Base-by-base conservation (phyloP, 2,797 vertebrate species). In the Calcarius lapponicus region DNA sequence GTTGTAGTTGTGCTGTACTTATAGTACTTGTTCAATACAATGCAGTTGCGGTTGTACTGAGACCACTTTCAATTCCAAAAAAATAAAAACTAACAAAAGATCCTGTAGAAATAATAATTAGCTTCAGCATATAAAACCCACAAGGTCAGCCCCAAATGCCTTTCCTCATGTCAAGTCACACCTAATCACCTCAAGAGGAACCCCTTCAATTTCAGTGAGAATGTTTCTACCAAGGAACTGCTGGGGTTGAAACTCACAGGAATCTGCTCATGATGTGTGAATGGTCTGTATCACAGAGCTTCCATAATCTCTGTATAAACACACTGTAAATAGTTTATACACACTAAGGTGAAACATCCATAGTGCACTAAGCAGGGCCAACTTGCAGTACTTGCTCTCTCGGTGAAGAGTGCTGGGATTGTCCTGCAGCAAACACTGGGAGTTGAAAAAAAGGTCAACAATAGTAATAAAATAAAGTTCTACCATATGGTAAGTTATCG, bases 401-500 rank as follows among this genome's bases (percentile, higher is more conserved):
- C 78, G 72, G 54, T 93, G 51, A 91, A 60, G 84, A 74, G 34
- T 58, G 50, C 47, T 94, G 57, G 81, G 62, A 91, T 78, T 75
- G 86, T 90, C 94, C 87, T 80, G 45, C 47, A 90, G 79, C 65
- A 96, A 91, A 94, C 19, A 1, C 38, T 80, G 79, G 85, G 93
- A 96, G 95, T 92, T 96, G 87, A 96, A 95, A 66, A 80, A 86
- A 92, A 95, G 96, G 87, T 94, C 89, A 91, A 70, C 13, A 76
- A 95, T 3, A 79, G 85, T 62, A 70, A 79, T 83, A 91, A 96
- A 97, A 82, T 83, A 80, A 94, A 95, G 87, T 69, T 92, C 84
- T 93, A 94, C 89, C 93, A 96, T 92, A 96, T 95, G 96, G 75
- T 24, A 28, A 78, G 51, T 91, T 94, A 96, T 92, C 1, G 2